Evolutionary conservation across 23 tunicate species (phyloP).

Genomic region (Aplidium turbinatum): DNA sequence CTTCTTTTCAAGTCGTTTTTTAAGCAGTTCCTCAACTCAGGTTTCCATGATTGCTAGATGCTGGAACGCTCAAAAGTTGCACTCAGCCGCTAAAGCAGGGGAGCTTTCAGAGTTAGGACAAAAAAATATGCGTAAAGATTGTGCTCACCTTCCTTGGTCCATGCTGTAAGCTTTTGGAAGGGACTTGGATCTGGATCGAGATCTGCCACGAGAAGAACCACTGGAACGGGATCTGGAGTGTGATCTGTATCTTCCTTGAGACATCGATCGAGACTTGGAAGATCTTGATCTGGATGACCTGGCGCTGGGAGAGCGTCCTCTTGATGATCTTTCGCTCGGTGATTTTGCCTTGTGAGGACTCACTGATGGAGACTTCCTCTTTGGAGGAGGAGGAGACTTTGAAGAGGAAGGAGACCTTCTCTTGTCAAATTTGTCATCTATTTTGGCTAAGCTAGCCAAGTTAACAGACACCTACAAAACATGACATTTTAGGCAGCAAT

Average conservation of each 20-base stretch:
- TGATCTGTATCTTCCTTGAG: constrained; percentile 16
- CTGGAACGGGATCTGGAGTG: constrained; percentile 24
- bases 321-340: constrained; percentile 6
- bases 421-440: constrained; percentile 34
- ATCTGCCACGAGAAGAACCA: constrained; percentile 19
- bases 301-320: not conserved
- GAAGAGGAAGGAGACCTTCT: not conserved
- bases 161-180: constrained; percentile 49
- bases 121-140: not conserved
- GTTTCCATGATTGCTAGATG: no score
- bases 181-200: constrained; percentile 34
- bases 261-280: constrained; percentile 22
- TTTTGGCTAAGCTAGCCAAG: constrained; percentile 35
- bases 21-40: no score
- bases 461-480: constrained; percentile 55
- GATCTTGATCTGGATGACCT: constrained; percentile 34
- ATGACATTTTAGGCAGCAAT: no score
- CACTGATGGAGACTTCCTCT: not conserved
- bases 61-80: no score
- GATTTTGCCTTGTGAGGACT: constrained; percentile 10
- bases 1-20: no score
- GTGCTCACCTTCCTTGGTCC: not conserved
- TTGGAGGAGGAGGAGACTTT: not conserved
- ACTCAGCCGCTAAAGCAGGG: not conserved
- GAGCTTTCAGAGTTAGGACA: not conserved